Evolutionary conservation across 2,797 vertebrate species (phyloP), one percentile per base, ranked within the genome.

Genomic region (Sebastes trivittatus): DNA sequence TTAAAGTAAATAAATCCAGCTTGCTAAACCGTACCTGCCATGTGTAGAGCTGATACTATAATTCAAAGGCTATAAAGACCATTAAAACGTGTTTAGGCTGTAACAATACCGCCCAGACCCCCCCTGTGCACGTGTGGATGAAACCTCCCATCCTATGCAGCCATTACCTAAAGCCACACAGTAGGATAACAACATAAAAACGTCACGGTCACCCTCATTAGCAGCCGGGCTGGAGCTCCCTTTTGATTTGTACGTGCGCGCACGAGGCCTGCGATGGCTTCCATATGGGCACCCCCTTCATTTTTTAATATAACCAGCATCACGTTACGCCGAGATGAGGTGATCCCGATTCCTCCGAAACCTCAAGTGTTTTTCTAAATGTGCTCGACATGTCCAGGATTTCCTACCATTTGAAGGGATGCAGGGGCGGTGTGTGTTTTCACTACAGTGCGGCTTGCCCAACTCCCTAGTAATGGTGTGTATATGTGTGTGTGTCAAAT

Each of bases 301-400:
- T 87, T 94, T 93, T 91, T 90, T 93, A 93, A 92, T 91, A 95
- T 94, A 93, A 91, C 86, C 80, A 83, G 93, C 90, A 93, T 95
- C 88, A 78, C 81, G 77, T 95, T 95, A 93, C 94, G 82, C 85
- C 18, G 9, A 84, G 89, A 93, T 86, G 92, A 94, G 93, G 93
- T 90, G 90, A 95, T 95, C 91, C 91, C 92, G 88, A 92, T 94
- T 95, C 92, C 91, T 90, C 86, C 81, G 72, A 94, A 95, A 94
- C 94, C 95, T 92, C 95, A 96, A 92, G 89, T 92, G 89, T 94
- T 92, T 91, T 90, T 93, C 89, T 92, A 89, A 95, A 96, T 94
- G 90, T 90, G 86, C 93, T 93, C 34, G 85, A 93, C 94, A 95
- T 95, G 94, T 94, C 93, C 90, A 92, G 93, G 93, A 95, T 95